Evolutionary conservation across 2,888 invertebrate species (phyloP).

Genomic region (Caenorhabditis sulstoni): DNA sequence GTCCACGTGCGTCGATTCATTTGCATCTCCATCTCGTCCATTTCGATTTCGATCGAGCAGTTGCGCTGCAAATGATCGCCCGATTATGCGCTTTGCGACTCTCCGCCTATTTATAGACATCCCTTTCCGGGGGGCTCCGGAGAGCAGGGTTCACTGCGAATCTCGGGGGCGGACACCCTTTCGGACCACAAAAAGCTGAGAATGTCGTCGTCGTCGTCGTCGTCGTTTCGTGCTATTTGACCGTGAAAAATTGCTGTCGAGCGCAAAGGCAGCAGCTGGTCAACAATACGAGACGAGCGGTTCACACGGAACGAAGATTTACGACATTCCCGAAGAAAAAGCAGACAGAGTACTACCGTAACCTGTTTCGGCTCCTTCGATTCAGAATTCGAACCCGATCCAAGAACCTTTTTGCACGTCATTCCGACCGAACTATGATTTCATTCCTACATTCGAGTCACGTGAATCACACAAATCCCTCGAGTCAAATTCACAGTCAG

Average conservation of each 20-base stretch:
- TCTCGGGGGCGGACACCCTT: slow-evolving; percentile 44
- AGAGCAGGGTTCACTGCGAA: slow-evolving; percentile 20
- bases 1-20: slow-evolving; percentile 96
- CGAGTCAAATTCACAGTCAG: neutral
- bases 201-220: slow-evolving; percentile 3
- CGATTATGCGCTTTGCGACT: slow-evolving; percentile 9
- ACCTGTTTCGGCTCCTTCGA: no score
- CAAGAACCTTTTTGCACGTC: no score
- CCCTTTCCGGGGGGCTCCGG: neutral
- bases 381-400: no score
- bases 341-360: no score
- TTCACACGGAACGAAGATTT: neutral
- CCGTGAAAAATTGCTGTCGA: slow-evolving; percentile 38
- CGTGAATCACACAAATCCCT: no score
- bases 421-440: no score
- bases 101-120: slow-evolving; percentile 26
- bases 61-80: slow-evolving; percentile 64
- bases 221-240: slow-evolving; percentile 40
- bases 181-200: neutral
- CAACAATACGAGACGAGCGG: neutral
- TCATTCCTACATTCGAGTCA: no score
- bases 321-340: neutral
- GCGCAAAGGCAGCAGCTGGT: neutral
- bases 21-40: slow-evolving; percentile 84
- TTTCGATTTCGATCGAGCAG: slow-evolving; percentile 66